phyloP scores from a whole-genome alignment of 1,140 invertebrate genomes.

The Drosophila neocordata region DNA sequence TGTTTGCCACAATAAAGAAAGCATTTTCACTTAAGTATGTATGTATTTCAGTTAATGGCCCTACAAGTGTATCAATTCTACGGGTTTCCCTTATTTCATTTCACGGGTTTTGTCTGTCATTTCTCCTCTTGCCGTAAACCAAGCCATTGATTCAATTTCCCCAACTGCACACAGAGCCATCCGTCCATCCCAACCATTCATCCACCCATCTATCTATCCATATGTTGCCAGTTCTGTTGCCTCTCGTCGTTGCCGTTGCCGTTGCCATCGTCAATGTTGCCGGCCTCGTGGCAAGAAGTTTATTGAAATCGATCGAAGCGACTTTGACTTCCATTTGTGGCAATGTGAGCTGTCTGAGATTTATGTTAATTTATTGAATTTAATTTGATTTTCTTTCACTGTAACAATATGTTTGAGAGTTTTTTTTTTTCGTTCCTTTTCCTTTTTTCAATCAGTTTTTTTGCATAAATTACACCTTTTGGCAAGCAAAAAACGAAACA shows the following conservation, averaged over 20 bases:
- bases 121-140: constrained; percentile 19
- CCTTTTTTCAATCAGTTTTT: constrained; percentile 69
- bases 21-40: not conserved
- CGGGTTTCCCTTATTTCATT: constrained; percentile 6
- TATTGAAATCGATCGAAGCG: constrained; percentile 70
- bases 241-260: constrained; percentile 5
- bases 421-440: not conserved
- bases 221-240: constrained; percentile 58
- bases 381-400: constrained; percentile 60
- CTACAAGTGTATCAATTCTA: not conserved
- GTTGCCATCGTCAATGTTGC: not conserved
- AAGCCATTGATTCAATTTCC: constrained; percentile 62
- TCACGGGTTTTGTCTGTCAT: constrained; percentile 18
- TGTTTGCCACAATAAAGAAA: not conserved
- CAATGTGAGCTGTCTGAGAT: constrained; percentile 58
- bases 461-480: constrained; percentile 68
- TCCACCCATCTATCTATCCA: constrained; percentile 26
- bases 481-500: constrained; percentile 20
- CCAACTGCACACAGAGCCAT: constrained; percentile 35
- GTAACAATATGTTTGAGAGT: constrained; percentile 40
- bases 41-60: constrained; percentile 1
- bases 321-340: constrained; percentile 26
- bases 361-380: constrained; percentile 80
- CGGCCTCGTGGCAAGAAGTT: constrained; percentile 58
- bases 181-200: constrained; percentile 1